Conservation (phyloP, 2,797 vertebrate species). For the Rallus crepitans region DNA sequence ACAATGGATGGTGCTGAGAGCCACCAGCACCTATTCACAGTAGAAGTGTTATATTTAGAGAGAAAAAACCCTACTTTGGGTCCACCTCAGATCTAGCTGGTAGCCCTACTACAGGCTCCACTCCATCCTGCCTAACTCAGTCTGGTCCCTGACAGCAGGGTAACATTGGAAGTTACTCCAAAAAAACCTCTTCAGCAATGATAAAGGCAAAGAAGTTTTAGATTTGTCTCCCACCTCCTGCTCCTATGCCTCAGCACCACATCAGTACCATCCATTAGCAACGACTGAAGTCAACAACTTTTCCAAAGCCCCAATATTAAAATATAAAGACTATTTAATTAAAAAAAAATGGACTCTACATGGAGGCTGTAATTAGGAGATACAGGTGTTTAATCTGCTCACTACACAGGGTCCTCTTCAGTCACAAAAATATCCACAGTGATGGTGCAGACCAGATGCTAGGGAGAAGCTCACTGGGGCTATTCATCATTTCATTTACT, state of each 20-base stretch:
- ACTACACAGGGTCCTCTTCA: background rate
- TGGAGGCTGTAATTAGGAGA: background rate
- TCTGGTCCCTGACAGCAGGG: background rate
- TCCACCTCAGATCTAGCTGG: background rate
- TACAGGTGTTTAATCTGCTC: conserved; percentile 29
- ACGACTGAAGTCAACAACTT: background rate
- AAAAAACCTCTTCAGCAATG: background rate
- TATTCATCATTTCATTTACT: conserved; percentile 22
- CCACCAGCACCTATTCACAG: background rate
- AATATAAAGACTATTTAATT: background rate
- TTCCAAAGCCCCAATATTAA: background rate
- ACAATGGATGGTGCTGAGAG: background rate
- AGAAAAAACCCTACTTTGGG: background rate
- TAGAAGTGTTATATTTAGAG: background rate
- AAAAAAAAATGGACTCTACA: background rate
- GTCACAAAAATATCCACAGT: background rate
- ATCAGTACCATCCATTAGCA: background rate
- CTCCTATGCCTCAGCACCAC: background rate
- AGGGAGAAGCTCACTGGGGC: background rate
- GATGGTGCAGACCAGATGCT: background rate
- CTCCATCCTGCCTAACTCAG: background rate
- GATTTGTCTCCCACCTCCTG: background rate
- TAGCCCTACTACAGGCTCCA: background rate
- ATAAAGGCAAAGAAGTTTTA: background rate
- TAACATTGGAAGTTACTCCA: background rate